Percentiles rank a stretch among this genome's conserved stretches.
phyloP scores from a whole-genome alignment of 2,113 vertebrate species.

The Anarrhichthys ocellatus region DNA sequence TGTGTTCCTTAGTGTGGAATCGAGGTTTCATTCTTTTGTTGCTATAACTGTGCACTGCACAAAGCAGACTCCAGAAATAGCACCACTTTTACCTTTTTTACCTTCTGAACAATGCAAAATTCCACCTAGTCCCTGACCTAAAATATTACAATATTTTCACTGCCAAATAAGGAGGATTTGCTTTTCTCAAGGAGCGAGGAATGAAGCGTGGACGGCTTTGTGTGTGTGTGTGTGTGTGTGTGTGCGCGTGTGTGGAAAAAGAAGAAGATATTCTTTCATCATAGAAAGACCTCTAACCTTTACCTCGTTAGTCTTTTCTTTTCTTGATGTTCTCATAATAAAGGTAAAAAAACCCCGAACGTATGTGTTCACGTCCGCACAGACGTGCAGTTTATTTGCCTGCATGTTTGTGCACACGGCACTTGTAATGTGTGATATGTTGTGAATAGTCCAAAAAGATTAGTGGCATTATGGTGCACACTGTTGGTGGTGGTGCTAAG shows the following conservation, averaged over 20 bases:
- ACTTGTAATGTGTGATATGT: neutral
- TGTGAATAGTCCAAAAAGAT: neutral
- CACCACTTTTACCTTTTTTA: neutral
- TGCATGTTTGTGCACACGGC: no score
- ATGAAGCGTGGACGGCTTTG: neutral
- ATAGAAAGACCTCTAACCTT: neutral
- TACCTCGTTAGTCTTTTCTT: neutral
- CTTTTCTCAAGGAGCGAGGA: neutral
- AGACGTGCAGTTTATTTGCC: neutral
- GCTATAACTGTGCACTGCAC: neutral
- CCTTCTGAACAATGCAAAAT: neutral
- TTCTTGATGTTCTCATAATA: neutral
- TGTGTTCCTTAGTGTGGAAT: neutral
- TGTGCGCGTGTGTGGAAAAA: neutral
- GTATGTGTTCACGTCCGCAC: no score
- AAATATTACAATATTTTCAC: neutral
- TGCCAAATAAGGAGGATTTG: neutral
- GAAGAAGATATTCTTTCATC: neutral
- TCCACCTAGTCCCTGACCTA: neutral
- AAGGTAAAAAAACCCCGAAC: neutral
- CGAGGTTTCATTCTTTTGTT: neutral
- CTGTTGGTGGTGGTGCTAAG: neutral
- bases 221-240: neutral
- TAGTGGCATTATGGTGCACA: neutral
- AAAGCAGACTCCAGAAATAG: neutral